Evolutionary conservation across 2,113 vertebrate genomes (phyloP).

Genomic region (Eudyptes chrysolophus): DNA sequence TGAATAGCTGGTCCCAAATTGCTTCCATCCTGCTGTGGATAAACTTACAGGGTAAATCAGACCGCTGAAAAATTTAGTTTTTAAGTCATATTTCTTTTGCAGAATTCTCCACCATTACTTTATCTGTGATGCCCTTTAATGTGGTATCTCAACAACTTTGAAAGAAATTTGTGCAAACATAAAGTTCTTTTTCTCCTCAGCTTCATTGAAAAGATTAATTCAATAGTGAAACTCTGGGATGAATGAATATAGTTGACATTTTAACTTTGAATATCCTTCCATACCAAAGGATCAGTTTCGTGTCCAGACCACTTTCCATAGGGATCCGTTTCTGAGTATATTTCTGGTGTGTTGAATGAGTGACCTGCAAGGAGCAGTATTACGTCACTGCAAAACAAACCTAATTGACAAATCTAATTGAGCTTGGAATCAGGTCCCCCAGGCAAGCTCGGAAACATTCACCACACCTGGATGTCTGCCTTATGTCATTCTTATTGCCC

Average conservation of each 20-base stretch:
- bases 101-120: not conserved
- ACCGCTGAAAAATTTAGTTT: not conserved
- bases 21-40: not conserved
- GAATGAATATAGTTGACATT: not conserved
- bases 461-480: constrained; percentile 57
- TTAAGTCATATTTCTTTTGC: not conserved
- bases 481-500: constrained; percentile 28
- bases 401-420: constrained; percentile 40
- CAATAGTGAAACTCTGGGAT: not conserved
- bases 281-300: not conserved
- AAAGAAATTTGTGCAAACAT: not conserved
- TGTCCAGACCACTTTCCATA: not conserved
- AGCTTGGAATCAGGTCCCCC: constrained; percentile 1
- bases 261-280: not conserved
- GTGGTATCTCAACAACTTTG: not conserved
- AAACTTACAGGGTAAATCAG: not conserved
- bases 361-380: constrained; percentile 27
- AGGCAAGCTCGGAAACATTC: constrained; percentile 9
- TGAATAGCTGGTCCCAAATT: not conserved
- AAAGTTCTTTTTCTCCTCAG: not conserved
- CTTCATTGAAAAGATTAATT: not conserved
- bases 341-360: not conserved
- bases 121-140: not conserved
- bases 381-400: constrained; percentile 16
- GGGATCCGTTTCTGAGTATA: not conserved